Conservation (phyloP, 2,888 invertebrate species). For the Falcaria lacertinaria region DNA sequence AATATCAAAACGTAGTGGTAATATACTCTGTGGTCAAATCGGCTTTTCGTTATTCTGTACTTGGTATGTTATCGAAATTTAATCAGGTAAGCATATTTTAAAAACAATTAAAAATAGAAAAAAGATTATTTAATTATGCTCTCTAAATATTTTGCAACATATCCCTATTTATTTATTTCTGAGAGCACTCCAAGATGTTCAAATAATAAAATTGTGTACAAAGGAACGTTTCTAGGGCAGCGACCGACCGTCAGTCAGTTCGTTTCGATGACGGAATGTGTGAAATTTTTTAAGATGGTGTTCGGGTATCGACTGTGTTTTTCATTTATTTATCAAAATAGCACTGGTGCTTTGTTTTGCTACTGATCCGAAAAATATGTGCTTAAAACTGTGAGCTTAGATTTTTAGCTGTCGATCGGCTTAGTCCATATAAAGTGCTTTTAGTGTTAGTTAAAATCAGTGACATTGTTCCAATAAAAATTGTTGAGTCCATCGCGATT, state of each 20-base stretch:
- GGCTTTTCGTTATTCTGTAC: no score
- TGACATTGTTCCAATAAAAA: constrained; percentile 76
- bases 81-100: no score
- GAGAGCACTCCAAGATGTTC: neutral
- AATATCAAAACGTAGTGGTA: no score
- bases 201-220: constrained; percentile 27
- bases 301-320: constrained; percentile 56
- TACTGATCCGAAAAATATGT: constrained; percentile 38
- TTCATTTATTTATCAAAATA: constrained; percentile 44
- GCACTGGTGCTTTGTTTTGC: constrained; percentile 41
- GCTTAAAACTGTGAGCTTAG: constrained; percentile 32
- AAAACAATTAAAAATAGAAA: no score
- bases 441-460: constrained; percentile 66
- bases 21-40: no score
- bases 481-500: constrained; percentile 66
- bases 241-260: constrained; percentile 63
- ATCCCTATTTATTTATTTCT: no score
- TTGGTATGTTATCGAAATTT: no score
- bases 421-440: constrained; percentile 45
- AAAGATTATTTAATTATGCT: no score
- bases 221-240: constrained; percentile 57
- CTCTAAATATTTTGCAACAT: no score
- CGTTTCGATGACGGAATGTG: constrained; percentile 78
- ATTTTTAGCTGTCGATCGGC: constrained; percentile 24
- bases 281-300: constrained; percentile 76